Percentiles rank a stretch among this genome's conserved stretches.
Evolutionary conservation across 2,113 vertebrate genomes (phyloP).

Genomic region (Trematomus loennbergii): DNA sequence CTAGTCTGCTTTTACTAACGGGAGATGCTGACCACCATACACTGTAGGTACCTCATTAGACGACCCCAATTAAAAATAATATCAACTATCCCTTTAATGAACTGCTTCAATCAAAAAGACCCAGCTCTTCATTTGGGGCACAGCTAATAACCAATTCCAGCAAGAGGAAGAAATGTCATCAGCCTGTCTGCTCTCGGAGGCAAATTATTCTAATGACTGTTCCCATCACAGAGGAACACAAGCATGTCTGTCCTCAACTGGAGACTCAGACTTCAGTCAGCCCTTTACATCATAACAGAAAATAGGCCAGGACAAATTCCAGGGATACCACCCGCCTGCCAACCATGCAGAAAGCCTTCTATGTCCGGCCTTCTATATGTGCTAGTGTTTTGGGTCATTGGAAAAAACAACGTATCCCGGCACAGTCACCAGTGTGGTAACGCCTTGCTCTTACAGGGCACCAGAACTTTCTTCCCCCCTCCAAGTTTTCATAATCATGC

Average conservation of each 20-base stretch:
- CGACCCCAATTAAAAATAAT: too few relatives aligned
- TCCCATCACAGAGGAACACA: conserved; percentile 39
- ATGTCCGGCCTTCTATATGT: conserved; percentile 9
- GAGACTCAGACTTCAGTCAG: conserved; percentile 9
- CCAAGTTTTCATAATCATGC: conserved; percentile 39
- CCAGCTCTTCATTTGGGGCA: not conserved
- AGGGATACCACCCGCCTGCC: conserved; percentile 23
- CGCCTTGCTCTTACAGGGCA: not conserved
- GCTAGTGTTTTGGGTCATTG: not conserved
- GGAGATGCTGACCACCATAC: too few relatives aligned
- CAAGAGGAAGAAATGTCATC: not conserved
- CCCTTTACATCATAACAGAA: conserved; percentile 44
- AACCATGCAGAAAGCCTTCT: conserved; percentile 4
- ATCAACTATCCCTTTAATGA: not conserved
- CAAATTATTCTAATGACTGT: conserved; percentile 44
- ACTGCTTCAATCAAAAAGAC: not conserved
- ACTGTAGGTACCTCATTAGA: too few relatives aligned
- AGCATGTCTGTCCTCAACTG: conserved; percentile 29
- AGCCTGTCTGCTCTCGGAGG: conserved; percentile 5
- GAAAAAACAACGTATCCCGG: not conserved
- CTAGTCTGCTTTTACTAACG: too few relatives aligned
- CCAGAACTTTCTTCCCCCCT: conserved; percentile 38
- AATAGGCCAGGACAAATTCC: conserved; percentile 54
- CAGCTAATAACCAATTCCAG: conserved; percentile 9
- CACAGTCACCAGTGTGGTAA: not conserved